A percentile compares a stretch with the other conserved stretches of the same genome.
Evolutionary conservation across 2,797 vertebrate species (phyloP).

Genomic region (Phrynocephalus vlangalii): DNA sequence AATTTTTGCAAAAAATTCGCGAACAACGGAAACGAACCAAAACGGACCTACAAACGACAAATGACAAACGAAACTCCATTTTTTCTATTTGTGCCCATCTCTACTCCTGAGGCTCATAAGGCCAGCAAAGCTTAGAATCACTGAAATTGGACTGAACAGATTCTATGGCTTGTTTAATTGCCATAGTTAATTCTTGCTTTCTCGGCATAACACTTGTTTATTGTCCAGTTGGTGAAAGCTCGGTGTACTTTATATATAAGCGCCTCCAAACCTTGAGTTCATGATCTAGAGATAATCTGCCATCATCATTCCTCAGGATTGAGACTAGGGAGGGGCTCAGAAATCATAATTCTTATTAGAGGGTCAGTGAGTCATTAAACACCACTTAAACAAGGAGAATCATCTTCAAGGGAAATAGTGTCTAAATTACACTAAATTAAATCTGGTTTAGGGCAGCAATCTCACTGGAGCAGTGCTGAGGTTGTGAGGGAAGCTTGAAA

Average conservation of each 20-base stretch:
- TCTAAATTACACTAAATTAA: background rate
- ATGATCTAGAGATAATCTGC: background rate
- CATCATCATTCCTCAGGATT: background rate
- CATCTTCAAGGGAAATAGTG: background rate
- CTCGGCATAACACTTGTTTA: background rate
- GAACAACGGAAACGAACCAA: too few relatives aligned
- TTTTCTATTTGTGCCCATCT: too few relatives aligned
- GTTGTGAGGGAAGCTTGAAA: background rate
- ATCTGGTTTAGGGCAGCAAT: background rate
- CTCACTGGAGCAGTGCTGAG: conserved; percentile 11
- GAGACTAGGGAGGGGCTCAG: background rate
- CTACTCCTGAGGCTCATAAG: too few relatives aligned
- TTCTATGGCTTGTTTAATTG: too few relatives aligned
- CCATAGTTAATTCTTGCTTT: background rate
- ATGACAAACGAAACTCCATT: too few relatives aligned
- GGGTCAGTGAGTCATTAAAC: background rate
- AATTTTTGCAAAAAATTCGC: too few relatives aligned
- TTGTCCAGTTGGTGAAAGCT: background rate
- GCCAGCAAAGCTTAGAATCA: too few relatives aligned
- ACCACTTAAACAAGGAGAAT: background rate
- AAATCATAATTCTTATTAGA: background rate
- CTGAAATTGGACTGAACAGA: background rate
- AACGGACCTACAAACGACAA: too few relatives aligned
- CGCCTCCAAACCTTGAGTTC: background rate
- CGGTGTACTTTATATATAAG: too few relatives aligned